phyloP scores from a whole-genome alignment of 2,797 vertebrate species.

The Spinibarbus caldwelli region DNA sequence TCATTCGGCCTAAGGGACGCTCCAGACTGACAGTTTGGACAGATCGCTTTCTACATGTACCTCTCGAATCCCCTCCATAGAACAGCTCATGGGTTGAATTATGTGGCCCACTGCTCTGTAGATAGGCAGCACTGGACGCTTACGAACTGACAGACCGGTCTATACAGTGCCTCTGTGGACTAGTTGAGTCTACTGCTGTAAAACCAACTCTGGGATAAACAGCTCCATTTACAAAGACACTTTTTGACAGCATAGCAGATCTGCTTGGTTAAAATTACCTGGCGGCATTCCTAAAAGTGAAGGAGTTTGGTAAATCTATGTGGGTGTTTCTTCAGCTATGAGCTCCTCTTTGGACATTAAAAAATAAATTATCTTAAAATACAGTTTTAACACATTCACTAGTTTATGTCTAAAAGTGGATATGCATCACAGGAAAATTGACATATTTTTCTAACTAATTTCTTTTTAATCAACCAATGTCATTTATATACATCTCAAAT shows the following conservation, averaged over 20 bases:
- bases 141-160: slow-evolving; percentile 46
- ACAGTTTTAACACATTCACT: neutral
- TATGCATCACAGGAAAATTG: neutral
- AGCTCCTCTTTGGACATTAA: neutral
- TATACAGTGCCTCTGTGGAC: slow-evolving; percentile 26
- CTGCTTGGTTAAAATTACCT: slow-evolving; percentile 26
- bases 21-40: slow-evolving; percentile 49
- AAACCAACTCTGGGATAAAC: slow-evolving; percentile 40
- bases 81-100: slow-evolving; percentile 48
- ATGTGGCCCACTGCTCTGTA: slow-evolving; percentile 38
- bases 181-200: slow-evolving; percentile 44
- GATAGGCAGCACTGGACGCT: slow-evolving; percentile 41
- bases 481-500: neutral
- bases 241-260: slow-evolving; percentile 32
- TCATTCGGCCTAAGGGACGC: slow-evolving; percentile 34
- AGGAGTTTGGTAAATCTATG: neutral
- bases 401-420: neutral
- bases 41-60: slow-evolving; percentile 15
- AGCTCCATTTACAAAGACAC: slow-evolving; percentile 27
- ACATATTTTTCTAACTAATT: neutral
- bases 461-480: neutral
- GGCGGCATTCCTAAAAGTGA: neutral
- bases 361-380: neutral
- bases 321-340: neutral
- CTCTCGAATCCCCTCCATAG: slow-evolving; percentile 9